Evolutionary conservation across 2,113 vertebrate species (phyloP), one percentile per base, ranked within the genome.

Genomic region (Leptocoma aspasia): DNA sequence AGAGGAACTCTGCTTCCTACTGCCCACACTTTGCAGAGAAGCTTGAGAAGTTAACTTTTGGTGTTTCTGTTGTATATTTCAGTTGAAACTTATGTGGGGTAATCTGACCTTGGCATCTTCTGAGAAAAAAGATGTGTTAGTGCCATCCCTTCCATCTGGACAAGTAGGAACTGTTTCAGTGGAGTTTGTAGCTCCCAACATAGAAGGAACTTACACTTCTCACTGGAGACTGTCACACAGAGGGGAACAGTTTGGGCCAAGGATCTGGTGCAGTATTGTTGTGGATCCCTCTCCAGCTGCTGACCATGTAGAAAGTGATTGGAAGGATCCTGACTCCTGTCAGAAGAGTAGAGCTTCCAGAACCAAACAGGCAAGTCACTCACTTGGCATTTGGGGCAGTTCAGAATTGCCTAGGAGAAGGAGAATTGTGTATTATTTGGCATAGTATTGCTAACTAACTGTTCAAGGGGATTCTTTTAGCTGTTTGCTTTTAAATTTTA

Each of bases 81-180:
- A 99, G 99, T 98, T 99, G 95, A 99, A 99, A 96, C 99, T 99
- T 93, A 99, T 99, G 99, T 99, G 99, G 99, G 99, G 99, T 68
- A 99, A 99, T 96, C 98, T 99, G 93, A 98, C 98, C 16, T 97
- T 99, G 98, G 98, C 98, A 39, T 98, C 98, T 70, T 93, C 98
- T 59, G 99, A 98, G 88, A 98, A 97, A 86, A 99, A 98, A 77
- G 99, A 99, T 93, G 98, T 99, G 94, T 94, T 98, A 19, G 99
- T 99, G 89, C 99, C 99, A 66, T 97, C 98, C 94, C 97, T 99
- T 92, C 98, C 98, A 82, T 98, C 99, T 0, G 99, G 99, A 81
- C 98, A 99, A 68, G 98, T 99, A 76, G 99, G 99, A 35, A 98
- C 99, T 85, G 98, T 99, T 91, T 99, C 99, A 68, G 99, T 99